Evolutionary conservation across 2,888 invertebrate species (phyloP), one percentile per base, ranked within the genome.

Genomic region (Tridacna crocea): DNA sequence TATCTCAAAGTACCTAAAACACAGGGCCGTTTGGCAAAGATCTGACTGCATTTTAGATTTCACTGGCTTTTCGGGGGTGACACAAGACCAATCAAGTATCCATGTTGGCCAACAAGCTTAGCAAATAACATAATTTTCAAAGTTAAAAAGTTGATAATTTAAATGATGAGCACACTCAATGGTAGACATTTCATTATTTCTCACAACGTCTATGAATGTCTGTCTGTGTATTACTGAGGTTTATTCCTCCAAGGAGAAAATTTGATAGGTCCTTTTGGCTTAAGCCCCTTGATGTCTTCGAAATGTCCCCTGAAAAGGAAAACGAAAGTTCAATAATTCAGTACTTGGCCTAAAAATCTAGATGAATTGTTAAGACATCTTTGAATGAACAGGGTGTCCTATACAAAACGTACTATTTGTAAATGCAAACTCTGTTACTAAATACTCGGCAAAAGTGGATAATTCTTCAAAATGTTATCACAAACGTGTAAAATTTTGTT

Each of bases 211-310:
- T 36, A 36, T 36, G 8, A 36, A 36, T 36, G 36, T 36, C 36
- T 36, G 36, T 36, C 13, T 36, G 17, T 36, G 17, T 46, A 46
- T 24, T 84, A 81, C 66, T 84, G 84, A n/a, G 81, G 84, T 51
- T 84, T 84, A 68, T 77, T 79, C 48, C 85, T 89, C 92, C 92
- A 92, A 0, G 92, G 92, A 22, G 92, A 90, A 68, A 92, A 92
- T 79, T 92, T 92, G 46, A 92, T 88, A 0, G 92, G 92, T 6
- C 92, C 92, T 86, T 90, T 91, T 0, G 92, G 92, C 70, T 91
- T 91, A 60, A 92, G 79, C 72, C 83, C 75, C 22, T 80, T 80
- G 27, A 90, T 87, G 74, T 90, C 89, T 58, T 83, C 76, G 68
- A 87, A 89, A 58, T 85, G 88, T 19, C 90, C 91, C 73, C 92